Percentiles rank a stretch among this genome's conserved stretches.
These are phyloP conservation scores for Anolis apletophallus DNA, from an alignment of 2,797 vertebrate genomes.

Conservation along the genomic window DNA sequence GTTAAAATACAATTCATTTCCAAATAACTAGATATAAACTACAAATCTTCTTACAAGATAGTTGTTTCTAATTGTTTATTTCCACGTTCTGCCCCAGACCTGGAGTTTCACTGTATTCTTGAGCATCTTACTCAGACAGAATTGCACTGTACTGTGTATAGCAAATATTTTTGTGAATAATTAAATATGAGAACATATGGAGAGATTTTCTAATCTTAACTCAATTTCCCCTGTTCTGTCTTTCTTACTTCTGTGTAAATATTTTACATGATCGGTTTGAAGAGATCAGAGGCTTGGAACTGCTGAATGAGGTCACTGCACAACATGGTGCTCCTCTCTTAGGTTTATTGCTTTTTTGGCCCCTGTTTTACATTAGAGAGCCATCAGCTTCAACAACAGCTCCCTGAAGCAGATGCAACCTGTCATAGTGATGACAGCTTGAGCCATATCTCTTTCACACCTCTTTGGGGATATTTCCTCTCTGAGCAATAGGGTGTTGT, in stretches of 20 bases:
- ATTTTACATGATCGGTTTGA: not conserved
- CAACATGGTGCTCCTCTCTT: not conserved
- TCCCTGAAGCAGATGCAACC: constrained; percentile 41
- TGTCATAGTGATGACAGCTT: constrained; percentile 64
- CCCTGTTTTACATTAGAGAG: constrained; percentile 21
- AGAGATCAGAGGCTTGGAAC: not conserved
- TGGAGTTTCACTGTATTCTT: not conserved
- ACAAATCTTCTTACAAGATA: not conserved
- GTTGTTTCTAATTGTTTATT: not conserved
- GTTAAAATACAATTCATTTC: no score
- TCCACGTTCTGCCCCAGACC: not conserved
- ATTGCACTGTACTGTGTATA: not conserved
- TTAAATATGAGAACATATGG: not conserved
- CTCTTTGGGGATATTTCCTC: constrained; percentile 64
- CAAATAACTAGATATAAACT: no score
- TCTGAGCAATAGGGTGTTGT: constrained; percentile 37
- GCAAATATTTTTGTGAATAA: not conserved
- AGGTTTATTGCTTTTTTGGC: not conserved
- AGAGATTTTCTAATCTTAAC: not conserved
- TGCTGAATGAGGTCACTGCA: not conserved
- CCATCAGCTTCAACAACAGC: constrained; percentile 34
- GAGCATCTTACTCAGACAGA: not conserved
- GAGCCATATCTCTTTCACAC: constrained; percentile 61
- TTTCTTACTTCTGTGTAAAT: not conserved
- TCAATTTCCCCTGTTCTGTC: not conserved